Conservation (phyloP, 2,113 vertebrate species). For the Todiramphus saurophagus region DNA sequence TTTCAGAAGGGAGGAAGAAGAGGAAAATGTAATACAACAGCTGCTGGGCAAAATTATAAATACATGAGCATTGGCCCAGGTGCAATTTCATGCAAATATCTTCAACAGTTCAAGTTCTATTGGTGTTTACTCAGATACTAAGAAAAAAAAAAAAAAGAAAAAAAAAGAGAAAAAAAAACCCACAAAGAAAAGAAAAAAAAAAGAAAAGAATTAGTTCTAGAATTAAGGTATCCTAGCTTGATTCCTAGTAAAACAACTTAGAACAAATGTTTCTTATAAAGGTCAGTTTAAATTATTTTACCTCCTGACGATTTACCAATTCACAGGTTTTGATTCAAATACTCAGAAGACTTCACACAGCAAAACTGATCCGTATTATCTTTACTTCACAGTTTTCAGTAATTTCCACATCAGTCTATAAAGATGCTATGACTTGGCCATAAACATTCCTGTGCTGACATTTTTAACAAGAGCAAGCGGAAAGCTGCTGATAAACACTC, state of each 20-base stretch:
- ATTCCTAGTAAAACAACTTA: slow-evolving; percentile 69
- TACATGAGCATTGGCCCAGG: slow-evolving; percentile 63
- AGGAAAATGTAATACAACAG: slow-evolving; percentile 65
- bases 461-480: not conserved
- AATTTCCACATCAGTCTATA: not conserved
- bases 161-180: not conserved
- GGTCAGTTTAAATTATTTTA: slow-evolving; percentile 50
- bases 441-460: not conserved
- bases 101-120: slow-evolving; percentile 70
- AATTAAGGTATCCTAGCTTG: slow-evolving; percentile 72
- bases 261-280: slow-evolving; percentile 58
- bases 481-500: slow-evolving; percentile 1
- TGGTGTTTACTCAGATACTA: slow-evolving; percentile 61
- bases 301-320: not conserved
- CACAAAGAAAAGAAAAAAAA: not conserved
- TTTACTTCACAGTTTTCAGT: not conserved
- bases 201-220: slow-evolving; percentile 13
- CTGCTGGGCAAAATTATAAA: slow-evolving; percentile 64
- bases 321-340: not conserved
- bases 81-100: slow-evolving; percentile 77
- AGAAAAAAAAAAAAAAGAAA: not conserved
- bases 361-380: not conserved
- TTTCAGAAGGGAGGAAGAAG: slow-evolving; percentile 59
- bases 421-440: not conserved
- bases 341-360: not conserved